These are phyloP conservation scores for Rhinolophus ferrumequinum DNA, from an alignment of 2,113 vertebrate genomes.

Conservation along the genomic window DNA sequence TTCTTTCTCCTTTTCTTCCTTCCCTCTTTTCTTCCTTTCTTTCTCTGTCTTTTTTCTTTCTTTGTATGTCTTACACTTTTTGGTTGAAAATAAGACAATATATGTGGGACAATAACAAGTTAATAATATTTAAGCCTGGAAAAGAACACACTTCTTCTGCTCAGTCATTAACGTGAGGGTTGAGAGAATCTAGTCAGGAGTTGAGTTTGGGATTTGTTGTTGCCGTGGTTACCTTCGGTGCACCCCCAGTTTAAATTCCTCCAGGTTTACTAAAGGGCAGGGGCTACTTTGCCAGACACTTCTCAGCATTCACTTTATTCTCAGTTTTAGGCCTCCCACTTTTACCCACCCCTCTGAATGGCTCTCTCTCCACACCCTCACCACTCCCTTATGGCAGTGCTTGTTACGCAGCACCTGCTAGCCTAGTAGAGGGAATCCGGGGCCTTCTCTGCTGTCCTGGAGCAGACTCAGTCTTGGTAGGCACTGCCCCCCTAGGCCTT, in stretches of 20 bases:
- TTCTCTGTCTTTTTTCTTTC: neutral
- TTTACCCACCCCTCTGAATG: neutral
- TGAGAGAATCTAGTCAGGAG: neutral
- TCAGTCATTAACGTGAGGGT: neutral
- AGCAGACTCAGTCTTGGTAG: neutral
- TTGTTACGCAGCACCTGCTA: rapidly evolving
- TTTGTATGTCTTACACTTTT: neutral
- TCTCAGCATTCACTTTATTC: neutral
- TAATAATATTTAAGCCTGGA: no score
- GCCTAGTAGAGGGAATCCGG: rapidly evolving
- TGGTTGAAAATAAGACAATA: neutral
- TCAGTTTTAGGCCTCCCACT: rapidly evolving
- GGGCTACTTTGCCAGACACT: neutral
- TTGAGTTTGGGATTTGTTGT: neutral
- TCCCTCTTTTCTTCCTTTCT: neutral
- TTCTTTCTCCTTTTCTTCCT: rapidly evolving
- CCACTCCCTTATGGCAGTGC: rapidly evolving
- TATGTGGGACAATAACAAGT: neutral
- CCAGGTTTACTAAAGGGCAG: neutral
- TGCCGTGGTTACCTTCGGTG: neutral
- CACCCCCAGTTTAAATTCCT: neutral
- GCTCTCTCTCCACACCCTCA: neutral
- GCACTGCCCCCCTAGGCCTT: no score
- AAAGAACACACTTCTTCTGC: neutral
- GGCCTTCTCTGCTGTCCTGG: neutral